A percentile compares a stretch with the other conserved stretches of the same genome.
Evolutionary conservation across 2,888 invertebrate species (phyloP).

Genomic region (Scaptomyza cyrtandrae): DNA sequence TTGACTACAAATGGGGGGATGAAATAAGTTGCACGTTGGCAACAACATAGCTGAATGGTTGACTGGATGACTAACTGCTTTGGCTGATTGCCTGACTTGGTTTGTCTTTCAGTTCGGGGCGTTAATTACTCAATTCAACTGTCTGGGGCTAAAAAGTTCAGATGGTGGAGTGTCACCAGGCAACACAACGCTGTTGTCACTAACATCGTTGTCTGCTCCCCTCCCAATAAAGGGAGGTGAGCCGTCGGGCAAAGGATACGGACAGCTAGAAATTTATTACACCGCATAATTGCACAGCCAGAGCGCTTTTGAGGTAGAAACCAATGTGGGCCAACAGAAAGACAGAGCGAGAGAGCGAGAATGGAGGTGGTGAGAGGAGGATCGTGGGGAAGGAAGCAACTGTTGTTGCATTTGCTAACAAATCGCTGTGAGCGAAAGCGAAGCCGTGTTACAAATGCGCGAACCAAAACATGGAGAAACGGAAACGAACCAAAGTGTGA

Average conservation of each 20-base stretch:
- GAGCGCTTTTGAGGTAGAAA: conserved; percentile 70
- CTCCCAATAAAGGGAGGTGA: neutral
- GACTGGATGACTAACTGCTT: conserved; percentile 7
- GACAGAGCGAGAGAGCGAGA: neutral
- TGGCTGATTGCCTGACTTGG: conserved; percentile 30
- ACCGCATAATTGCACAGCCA: conserved; percentile 80
- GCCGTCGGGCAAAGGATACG: conserved; percentile 46
- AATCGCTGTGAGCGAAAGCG: conserved; percentile 73
- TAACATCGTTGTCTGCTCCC: conserved; percentile 53
- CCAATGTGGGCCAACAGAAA: conserved; percentile 35
- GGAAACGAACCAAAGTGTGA: conserved; percentile 17
- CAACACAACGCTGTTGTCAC: conserved; percentile 46
- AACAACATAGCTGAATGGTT: conserved; percentile 22
- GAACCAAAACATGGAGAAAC: conserved; percentile 67
- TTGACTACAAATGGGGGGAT: conserved; percentile 12
- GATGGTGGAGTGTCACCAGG: conserved; percentile 43
- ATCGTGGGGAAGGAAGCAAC: conserved; percentile 37
- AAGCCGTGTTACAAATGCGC: conserved; percentile 79
- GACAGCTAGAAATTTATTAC: conserved; percentile 78
- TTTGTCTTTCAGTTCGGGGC: conserved; percentile 55
- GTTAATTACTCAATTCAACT: conserved; percentile 81
- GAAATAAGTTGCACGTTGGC: conserved; percentile 43
- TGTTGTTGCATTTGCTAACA: conserved; percentile 80
- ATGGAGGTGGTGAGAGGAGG: neutral
- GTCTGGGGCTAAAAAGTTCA: conserved; percentile 65